phyloP scores from a whole-genome alignment of 2,888 invertebrate genomes.

The Tetragonisca angustula region DNA sequence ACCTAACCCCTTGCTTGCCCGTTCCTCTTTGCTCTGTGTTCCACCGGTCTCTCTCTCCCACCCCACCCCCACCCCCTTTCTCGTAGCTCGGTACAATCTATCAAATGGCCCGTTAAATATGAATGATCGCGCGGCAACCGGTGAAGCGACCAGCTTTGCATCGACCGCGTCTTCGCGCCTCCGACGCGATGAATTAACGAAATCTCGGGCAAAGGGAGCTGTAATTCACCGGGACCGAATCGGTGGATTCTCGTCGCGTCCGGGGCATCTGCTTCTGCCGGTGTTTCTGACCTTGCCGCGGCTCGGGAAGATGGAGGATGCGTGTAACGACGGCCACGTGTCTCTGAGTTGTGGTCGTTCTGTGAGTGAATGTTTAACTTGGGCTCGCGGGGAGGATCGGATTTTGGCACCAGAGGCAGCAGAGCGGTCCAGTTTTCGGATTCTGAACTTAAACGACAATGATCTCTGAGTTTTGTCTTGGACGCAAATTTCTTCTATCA shows the following conservation, averaged over 20 bases:
- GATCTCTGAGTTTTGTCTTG: too few species aligned
- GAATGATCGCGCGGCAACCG: constrained; percentile 62
- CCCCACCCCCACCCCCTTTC: neutral
- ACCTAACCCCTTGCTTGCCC: neutral
- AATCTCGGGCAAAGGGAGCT: constrained; percentile 55
- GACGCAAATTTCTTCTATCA: too few species aligned
- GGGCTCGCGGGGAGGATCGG: neutral
- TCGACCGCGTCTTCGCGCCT: constrained; percentile 6
- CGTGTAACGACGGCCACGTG: too few species aligned
- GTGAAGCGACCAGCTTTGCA: constrained; percentile 1
- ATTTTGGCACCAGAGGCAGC: too few species aligned
- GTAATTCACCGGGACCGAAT: constrained; percentile 22
- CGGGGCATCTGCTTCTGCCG: too few species aligned
- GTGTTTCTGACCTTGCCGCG: too few species aligned
- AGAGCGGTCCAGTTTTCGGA: too few species aligned
- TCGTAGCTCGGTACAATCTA: constrained; percentile 64
- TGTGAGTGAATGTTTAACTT: neutral
- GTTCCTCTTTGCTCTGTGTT: constrained; percentile 1
- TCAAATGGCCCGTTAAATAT: constrained; percentile 75
- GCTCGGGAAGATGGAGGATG: too few species aligned
- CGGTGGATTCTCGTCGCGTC: constrained; percentile 10
- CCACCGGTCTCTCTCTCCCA: constrained; percentile 8
- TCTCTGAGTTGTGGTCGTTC: neutral
- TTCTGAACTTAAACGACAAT: too few species aligned
- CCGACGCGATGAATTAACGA: constrained; percentile 53